A percentile compares a stretch with the other conserved stretches of the same genome.
These are phyloP conservation scores for Rhamphomyia laevipes DNA, from an alignment of 2,888 invertebrate genomes.

Conservation along the genomic window DNA sequence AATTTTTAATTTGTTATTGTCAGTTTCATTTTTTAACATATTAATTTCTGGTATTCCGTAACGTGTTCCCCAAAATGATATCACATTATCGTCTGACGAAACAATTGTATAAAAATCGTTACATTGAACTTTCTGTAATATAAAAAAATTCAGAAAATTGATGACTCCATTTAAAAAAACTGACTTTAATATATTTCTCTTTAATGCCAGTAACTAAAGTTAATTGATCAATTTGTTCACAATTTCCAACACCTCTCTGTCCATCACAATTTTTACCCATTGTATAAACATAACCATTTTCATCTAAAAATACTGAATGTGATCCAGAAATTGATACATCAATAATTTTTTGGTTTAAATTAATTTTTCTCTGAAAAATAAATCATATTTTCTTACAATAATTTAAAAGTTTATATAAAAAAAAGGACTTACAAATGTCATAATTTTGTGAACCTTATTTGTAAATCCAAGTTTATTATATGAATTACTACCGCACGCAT, in stretches of 20 bases:
- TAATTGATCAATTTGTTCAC: conserved; percentile 22
- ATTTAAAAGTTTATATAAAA: conserved; percentile 4
- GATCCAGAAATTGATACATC: conserved; percentile 47
- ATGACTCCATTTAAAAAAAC: neutral
- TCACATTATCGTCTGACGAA: conserved; percentile 49
- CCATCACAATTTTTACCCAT: conserved; percentile 53
- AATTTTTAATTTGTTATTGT: neutral
- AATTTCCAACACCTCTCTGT: conserved; percentile 45
- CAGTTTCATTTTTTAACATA: conserved; percentile 7
- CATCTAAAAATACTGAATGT: conserved; percentile 51
- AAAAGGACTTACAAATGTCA: conserved; percentile 25
- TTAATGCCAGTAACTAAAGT: conserved; percentile 30
- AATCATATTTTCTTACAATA: conserved; percentile 25
- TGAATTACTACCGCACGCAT: conserved; percentile 51
- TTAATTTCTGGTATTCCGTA: conserved; percentile 31
- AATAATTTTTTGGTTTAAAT: conserved; percentile 43
- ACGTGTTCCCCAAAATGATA: conserved; percentile 57
- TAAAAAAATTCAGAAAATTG: conserved; percentile 8
- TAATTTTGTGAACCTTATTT: conserved; percentile 27
- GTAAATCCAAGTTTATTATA: conserved; percentile 53
- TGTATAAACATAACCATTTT: conserved; percentile 50
- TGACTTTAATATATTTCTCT: conserved; percentile 30
- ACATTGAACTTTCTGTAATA: conserved; percentile 48
- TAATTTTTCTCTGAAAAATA: conserved; percentile 36
- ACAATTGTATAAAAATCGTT: conserved; percentile 54